These are phyloP conservation scores for Thinocorus orbignyianus DNA, from an alignment of 2,113 vertebrate species.

Conservation along the genomic window DNA sequence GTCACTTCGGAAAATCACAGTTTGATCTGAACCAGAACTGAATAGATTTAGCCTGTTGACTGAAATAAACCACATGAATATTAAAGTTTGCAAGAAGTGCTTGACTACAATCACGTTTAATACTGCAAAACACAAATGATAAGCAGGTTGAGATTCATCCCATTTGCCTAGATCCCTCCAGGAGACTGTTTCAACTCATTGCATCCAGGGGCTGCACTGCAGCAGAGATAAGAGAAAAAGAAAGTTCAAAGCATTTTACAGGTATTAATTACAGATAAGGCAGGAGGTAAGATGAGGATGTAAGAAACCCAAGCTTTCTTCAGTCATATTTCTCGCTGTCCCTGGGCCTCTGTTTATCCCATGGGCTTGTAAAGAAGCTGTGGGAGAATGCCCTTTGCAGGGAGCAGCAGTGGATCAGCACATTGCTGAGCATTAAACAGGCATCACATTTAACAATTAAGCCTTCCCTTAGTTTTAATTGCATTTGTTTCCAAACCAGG, in stretches of 20 bases:
- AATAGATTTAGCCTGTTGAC: background rate
- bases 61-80: background rate
- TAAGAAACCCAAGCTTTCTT: background rate
- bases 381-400: background rate
- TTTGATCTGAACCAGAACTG: background rate
- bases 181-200: background rate
- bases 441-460: background rate
- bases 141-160: background rate
- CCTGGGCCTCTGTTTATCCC: background rate
- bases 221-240: conserved; percentile 13
- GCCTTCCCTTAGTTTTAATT: background rate
- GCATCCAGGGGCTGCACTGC: background rate
- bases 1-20: background rate
- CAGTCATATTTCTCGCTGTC: background rate
- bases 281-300: background rate
- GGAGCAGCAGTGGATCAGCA: background rate
- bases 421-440: background rate
- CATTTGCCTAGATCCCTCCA: background rate
- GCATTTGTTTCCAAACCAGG: background rate
- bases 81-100: background rate
- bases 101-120: background rate
- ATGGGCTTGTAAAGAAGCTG: background rate
- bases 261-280: conserved; percentile 7
- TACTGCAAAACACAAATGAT: background rate
- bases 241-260: background rate